Conservation (phyloP, 2,113 vertebrate species). For the Forbesichthys agassizii region DNA sequence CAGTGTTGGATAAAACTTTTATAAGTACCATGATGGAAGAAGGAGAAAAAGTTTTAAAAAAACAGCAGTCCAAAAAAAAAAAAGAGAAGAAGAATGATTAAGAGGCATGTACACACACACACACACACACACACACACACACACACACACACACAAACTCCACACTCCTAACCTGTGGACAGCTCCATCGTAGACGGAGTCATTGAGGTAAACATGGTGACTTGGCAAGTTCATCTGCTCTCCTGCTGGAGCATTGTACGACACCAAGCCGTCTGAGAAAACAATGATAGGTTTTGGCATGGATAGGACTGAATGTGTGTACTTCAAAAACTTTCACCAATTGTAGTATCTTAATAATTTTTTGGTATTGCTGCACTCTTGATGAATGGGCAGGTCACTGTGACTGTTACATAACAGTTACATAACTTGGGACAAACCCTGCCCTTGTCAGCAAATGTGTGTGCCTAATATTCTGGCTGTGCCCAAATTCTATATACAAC, state of each 20-base stretch:
- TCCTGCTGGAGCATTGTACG: conserved; percentile 87
- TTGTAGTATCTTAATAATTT: too few relatives aligned
- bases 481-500: too few relatives aligned
- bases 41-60: conserved; percentile 6
- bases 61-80: not conserved
- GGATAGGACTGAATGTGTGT: not conserved
- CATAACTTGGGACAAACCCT: too few relatives aligned
- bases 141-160: conserved; percentile 54
- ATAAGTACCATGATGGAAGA: not conserved
- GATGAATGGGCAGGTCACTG: too few relatives aligned
- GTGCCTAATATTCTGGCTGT: too few relatives aligned
- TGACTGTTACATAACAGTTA: too few relatives aligned
- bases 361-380: too few relatives aligned
- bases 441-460: too few relatives aligned
- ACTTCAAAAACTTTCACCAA: too few relatives aligned
- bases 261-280: conserved; percentile 89
- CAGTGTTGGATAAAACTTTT: not conserved
- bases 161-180: conserved; percentile 80
- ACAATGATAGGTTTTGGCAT: conserved; percentile 7
- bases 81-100: not conserved
- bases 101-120: not conserved
- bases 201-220: conserved; percentile 86
- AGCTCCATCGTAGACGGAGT: conserved; percentile 94
- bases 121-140: conserved; percentile 1
- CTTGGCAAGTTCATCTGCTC: conserved; percentile 83